Evolutionary conservation across 64 coral and sea anemone genomes (phyloP).

Genomic region (Pocillopora damicornis): DNA sequence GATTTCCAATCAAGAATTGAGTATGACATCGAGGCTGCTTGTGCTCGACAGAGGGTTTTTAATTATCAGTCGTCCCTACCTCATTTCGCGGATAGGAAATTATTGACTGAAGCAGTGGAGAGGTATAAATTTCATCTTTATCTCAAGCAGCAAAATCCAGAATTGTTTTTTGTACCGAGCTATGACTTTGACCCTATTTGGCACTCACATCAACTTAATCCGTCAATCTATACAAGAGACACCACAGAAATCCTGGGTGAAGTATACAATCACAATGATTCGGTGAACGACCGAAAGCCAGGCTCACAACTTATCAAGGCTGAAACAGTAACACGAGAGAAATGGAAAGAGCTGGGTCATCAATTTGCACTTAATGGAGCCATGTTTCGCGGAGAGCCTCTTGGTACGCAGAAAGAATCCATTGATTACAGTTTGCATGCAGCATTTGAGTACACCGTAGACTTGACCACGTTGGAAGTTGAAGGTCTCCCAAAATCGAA

Average conservation of each 20-base stretch:
- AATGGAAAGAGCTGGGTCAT: slow-evolving; percentile 34
- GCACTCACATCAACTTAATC: slow-evolving; percentile 65
- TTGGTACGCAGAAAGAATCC: neutral
- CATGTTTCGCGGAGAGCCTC: slow-evolving; percentile 61
- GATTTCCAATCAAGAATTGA: slow-evolving; percentile 31
- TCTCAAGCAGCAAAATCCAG: slow-evolving; percentile 39
- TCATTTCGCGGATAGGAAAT: slow-evolving; percentile 56
- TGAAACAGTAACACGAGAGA: slow-evolving; percentile 23
- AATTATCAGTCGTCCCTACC: slow-evolving; percentile 59
- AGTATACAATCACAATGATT: slow-evolving; percentile 58
- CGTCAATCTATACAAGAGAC: slow-evolving; percentile 44
- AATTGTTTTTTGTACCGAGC: slow-evolving; percentile 54
- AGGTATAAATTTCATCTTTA: slow-evolving; percentile 45
- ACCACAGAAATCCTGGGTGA: slow-evolving; percentile 37
- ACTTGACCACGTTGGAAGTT: neutral
- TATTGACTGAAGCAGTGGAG: slow-evolving; percentile 28
- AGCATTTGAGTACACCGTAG: neutral
- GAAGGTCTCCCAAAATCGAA: slow-evolving; percentile 16
- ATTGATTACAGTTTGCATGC: neutral
- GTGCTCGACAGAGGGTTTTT: slow-evolving; percentile 30
- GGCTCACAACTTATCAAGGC: slow-evolving; percentile 43
- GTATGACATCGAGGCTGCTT: slow-evolving; percentile 42
- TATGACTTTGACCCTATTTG: slow-evolving; percentile 74
- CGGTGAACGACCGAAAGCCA: slow-evolving; percentile 46
- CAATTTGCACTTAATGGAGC: slow-evolving; percentile 37